Evolutionary conservation across 2,888 invertebrate genomes (phyloP).

Genomic region (Brenthis daphne): DNA sequence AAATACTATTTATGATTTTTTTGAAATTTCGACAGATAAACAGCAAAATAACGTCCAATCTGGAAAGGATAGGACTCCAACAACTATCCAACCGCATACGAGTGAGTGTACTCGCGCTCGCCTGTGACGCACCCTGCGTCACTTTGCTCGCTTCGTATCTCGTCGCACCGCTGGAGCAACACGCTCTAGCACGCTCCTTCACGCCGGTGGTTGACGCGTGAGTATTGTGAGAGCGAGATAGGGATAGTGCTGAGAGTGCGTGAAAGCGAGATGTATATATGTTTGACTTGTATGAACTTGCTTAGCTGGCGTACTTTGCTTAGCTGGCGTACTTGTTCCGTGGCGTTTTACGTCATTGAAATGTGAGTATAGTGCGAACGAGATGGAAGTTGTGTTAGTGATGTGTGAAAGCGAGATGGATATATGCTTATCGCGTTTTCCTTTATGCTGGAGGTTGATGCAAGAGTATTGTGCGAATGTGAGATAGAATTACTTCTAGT

Average conservation of each 20-base stretch:
- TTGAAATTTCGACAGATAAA: conserved; percentile 43
- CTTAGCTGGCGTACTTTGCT: too few relatives aligned
- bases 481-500: too few relatives aligned
- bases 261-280: background rate
- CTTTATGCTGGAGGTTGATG: too few relatives aligned
- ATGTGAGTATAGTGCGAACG: background rate
- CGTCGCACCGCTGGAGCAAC: conserved; percentile 52
- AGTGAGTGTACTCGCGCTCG: conserved; percentile 60
- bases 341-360: background rate
- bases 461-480: too few relatives aligned
- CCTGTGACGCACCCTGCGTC: conserved; percentile 61
- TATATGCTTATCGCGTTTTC: too few relatives aligned
- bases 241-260: background rate
- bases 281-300: background rate
- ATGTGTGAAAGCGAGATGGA: background rate
- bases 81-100: conserved; percentile 52
- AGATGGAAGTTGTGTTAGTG: background rate
- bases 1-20: too few relatives aligned
- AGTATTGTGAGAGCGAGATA: conserved; percentile 6
- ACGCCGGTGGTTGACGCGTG: conserved; percentile 36
- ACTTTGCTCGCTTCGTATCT: conserved; percentile 54
- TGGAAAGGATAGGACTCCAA: conserved; percentile 55
- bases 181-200: conserved; percentile 38
- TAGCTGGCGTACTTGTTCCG: background rate
- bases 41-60: conserved; percentile 57